These are phyloP conservation scores for Agrochola lychnidis DNA, from an alignment of 2,888 invertebrate species.

Conservation along the genomic window DNA sequence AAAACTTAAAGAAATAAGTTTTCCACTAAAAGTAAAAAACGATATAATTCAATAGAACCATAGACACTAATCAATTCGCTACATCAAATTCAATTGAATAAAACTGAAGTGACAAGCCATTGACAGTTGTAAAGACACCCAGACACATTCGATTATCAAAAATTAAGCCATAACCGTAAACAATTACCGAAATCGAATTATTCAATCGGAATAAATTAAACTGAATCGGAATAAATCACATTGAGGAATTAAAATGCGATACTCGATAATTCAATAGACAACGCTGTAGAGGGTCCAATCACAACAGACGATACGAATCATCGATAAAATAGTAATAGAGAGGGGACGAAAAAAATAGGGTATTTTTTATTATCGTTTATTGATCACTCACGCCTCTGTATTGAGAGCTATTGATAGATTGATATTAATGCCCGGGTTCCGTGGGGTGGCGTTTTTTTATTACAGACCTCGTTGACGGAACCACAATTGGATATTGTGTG, in stretches of 20 bases:
- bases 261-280: constrained; percentile 83
- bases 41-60: constrained; percentile 7
- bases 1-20: background rate
- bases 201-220: constrained; percentile 71
- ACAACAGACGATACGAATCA: constrained; percentile 81
- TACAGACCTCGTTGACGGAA: constrained; percentile 81
- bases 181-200: constrained; percentile 69
- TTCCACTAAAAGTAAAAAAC: background rate
- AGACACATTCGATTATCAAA: constrained; percentile 65
- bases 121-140: constrained; percentile 57
- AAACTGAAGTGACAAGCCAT: constrained; percentile 57
- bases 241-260: constrained; percentile 71
- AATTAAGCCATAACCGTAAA: constrained; percentile 69
- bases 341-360: constrained; percentile 79
- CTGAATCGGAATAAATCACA: constrained; percentile 68
- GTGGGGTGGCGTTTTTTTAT: constrained; percentile 86
- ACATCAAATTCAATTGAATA: constrained; percentile 50
- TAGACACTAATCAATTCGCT: constrained; percentile 46
- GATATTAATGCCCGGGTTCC: constrained; percentile 83
- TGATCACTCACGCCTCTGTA: constrained; percentile 87
- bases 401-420: constrained; percentile 88
- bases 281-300: constrained; percentile 81
- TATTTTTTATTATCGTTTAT: constrained; percentile 84
- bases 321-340: constrained; percentile 83
- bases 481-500: constrained; percentile 88